A percentile compares a stretch with the other conserved stretches of the same genome.
phyloP scores from a whole-genome alignment of 1,140 invertebrate species.

The Trichonephila clavata region DNA sequence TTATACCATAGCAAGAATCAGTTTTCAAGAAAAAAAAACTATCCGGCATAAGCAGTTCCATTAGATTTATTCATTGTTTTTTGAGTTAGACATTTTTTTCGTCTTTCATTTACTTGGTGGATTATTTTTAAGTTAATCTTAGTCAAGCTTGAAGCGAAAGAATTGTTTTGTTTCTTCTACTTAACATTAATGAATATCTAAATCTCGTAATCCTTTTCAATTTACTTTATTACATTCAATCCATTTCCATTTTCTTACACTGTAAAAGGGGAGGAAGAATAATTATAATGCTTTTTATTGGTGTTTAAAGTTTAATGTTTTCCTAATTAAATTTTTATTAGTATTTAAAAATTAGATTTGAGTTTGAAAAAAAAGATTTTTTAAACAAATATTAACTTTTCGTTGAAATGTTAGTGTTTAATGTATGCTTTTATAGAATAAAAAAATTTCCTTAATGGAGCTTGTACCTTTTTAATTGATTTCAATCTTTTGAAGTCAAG shows the following conservation, averaged over 20 bases:
- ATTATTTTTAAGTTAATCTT: constrained; percentile 4
- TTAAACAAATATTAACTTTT: too few relatives aligned
- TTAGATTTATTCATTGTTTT: constrained; percentile 13
- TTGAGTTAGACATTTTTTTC: background rate
- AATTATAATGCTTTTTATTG: background rate
- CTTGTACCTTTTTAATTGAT: too few relatives aligned
- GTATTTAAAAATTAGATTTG: too few relatives aligned
- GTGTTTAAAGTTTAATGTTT: too few relatives aligned
- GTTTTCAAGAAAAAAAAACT: background rate
- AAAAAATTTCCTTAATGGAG: too few relatives aligned
- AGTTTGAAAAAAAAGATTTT: too few relatives aligned
- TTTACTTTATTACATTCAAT: background rate
- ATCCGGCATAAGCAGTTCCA: background rate
- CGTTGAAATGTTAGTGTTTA: too few relatives aligned
- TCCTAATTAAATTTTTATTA: too few relatives aligned
- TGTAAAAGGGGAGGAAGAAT: background rate
- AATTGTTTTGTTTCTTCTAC: background rate
- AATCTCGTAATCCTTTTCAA: background rate
- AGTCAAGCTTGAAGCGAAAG: background rate
- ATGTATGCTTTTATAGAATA: too few relatives aligned
- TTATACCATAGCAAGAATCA: background rate
- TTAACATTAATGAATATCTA: background rate
- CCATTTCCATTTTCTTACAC: background rate
- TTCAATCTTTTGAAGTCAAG: too few relatives aligned
- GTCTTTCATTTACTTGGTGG: background rate